These are phyloP conservation scores for Cyprinella venusta DNA, from an alignment of 2,797 vertebrate species.

Conservation along the genomic window DNA sequence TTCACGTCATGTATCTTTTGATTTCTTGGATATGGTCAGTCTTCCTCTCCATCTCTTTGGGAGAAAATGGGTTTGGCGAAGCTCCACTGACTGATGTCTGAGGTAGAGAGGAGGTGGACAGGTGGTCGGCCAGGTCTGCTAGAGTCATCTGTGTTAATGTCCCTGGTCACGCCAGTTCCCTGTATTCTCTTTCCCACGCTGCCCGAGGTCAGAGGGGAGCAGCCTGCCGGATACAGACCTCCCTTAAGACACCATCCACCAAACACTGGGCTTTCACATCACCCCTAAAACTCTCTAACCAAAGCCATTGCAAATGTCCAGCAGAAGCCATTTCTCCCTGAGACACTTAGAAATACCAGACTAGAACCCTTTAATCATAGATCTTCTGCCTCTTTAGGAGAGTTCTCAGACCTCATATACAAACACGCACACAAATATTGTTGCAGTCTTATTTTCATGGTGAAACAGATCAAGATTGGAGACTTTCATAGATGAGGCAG, in stretches of 20 bases:
- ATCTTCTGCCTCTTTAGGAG: not conserved
- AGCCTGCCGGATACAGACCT: constrained; percentile 55
- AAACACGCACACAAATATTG: not conserved
- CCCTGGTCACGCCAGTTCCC: constrained; percentile 63
- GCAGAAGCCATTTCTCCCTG: not conserved
- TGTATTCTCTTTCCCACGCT: constrained; percentile 65
- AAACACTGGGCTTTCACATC: constrained; percentile 10
- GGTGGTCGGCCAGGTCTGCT: constrained; percentile 66
- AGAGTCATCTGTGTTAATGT: constrained; percentile 69
- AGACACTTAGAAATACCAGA: not conserved
- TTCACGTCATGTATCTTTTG: not conserved
- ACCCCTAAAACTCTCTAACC: constrained; percentile 2
- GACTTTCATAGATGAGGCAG: not conserved
- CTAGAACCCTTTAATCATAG: not conserved
- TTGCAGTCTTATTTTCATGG: not conserved
- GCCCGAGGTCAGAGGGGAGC: constrained; percentile 61
- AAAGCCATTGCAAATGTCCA: not conserved
- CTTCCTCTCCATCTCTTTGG: constrained; percentile 21
- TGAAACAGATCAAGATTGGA: not conserved
- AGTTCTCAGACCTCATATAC: not conserved
- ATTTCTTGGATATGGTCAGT: constrained; percentile 14
- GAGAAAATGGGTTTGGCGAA: constrained; percentile 28
- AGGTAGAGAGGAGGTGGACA: constrained; percentile 61
- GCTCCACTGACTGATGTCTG: constrained; percentile 51
- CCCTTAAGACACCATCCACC: constrained; percentile 31